Evolutionary conservation across 2,113 vertebrate genomes (phyloP).

Genomic region (Aspidoscelis tigris): DNA sequence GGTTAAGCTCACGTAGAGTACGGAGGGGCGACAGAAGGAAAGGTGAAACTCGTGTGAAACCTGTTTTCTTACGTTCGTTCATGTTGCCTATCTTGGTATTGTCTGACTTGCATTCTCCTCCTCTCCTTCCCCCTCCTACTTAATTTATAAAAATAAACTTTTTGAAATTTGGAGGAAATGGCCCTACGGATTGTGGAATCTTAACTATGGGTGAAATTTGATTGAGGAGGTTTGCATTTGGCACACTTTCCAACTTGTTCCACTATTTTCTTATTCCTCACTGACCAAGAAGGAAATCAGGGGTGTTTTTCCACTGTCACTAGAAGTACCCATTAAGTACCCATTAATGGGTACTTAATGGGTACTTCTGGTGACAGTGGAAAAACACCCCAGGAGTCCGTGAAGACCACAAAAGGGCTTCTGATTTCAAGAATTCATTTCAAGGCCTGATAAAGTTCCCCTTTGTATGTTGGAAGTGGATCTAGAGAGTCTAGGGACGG

Average conservation of each 20-base stretch:
- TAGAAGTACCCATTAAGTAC: too few relatives aligned
- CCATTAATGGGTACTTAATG: too few relatives aligned
- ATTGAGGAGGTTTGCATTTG: neutral
- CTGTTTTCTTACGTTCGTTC: constrained; percentile 58
- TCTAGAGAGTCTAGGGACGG: too few relatives aligned
- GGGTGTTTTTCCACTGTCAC: too few relatives aligned
- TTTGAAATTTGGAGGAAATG: constrained; percentile 76
- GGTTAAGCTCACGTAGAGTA: constrained; percentile 56
- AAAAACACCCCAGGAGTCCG: too few relatives aligned
- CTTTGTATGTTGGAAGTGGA: neutral
- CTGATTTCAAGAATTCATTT: neutral
- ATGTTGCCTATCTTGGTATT: constrained; percentile 66
- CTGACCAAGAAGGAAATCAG: neutral
- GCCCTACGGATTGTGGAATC: constrained; percentile 45
- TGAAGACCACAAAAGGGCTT: too few relatives aligned
- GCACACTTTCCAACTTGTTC: neutral
- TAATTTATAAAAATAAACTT: constrained; percentile 75
- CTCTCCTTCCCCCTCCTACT: constrained; percentile 46
- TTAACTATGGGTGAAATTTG: neutral
- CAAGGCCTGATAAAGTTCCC: neutral
- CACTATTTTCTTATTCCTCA: neutral
- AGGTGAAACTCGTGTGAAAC: constrained; percentile 39
- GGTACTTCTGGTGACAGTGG: too few relatives aligned
- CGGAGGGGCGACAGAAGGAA: constrained; percentile 52
- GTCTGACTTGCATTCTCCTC: constrained; percentile 53